Evolutionary conservation across 2,113 vertebrate genomes (phyloP), one percentile per base, ranked within the genome.

Genomic region (Seriola quinqueradiata): DNA sequence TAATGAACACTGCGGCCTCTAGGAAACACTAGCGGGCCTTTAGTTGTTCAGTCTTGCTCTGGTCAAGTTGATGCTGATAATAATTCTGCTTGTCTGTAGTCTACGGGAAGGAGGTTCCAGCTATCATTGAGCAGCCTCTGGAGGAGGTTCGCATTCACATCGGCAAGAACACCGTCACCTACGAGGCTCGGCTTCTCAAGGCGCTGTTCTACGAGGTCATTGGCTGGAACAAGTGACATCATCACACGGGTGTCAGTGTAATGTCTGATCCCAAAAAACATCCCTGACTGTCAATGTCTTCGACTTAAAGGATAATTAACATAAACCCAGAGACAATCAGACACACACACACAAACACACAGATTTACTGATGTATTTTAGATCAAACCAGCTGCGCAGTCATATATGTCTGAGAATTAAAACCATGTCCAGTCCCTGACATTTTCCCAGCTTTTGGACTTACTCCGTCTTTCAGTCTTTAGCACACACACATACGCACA

Each of bases 151-250:
- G 87, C 75, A 87, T 95, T 63, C 97, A 97, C 86, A 95, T 86
- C 58, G 98, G 98, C 6, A 99, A 97, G 87, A 99, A 99, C 81
- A 99, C 97, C 0, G 97, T 99, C 79, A 99, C 97, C 0, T 99
- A 98, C 1, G 98, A 99, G 91, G 96, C 97, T 2, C 96, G 98
- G 52, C 94, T 96, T 54, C 85, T 99, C 82, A 98, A 97, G 92
- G 96, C 96, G 0, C 93, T 99, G 71, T 96, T 99, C 94, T 97
- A 97, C 74, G 96, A 97, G 74, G 97, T 99, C 75, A 96, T 93
- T 34, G 96, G 96, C 32, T 98, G 97, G 97, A 96, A 95, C 90
- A 84, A 90, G 2, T 97, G 95, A 93, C 19, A 0, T 89, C 70
- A 42, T 75, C n/a, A 21, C 17, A 38, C 40, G 46, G 25, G 44